Conservation (phyloP, 2,113 vertebrate genomes). For the Sylvicapra grimmia region DNA sequence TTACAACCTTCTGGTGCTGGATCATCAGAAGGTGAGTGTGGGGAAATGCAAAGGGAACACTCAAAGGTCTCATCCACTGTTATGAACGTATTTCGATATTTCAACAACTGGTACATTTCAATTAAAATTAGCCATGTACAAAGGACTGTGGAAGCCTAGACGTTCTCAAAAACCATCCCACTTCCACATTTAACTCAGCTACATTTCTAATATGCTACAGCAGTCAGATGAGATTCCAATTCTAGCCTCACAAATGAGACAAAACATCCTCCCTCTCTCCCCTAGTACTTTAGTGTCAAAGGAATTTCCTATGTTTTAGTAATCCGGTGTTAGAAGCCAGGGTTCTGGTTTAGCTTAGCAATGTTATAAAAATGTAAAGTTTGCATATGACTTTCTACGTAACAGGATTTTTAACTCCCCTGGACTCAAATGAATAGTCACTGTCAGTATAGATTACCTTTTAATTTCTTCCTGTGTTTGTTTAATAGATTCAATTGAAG, state of each 20-base stretch:
- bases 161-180: background rate
- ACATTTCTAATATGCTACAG: background rate
- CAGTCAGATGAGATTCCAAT: background rate
- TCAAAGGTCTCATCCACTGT: background rate
- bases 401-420: conserved; percentile 3
- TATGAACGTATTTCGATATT: background rate
- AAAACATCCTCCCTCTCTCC: background rate
- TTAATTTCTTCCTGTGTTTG: conserved; percentile 96
- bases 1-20: background rate
- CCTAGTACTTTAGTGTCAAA: background rate
- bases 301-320: background rate
- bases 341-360: background rate
- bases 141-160: background rate
- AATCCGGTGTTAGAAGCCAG: background rate
- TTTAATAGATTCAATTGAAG: conserved; percentile 96
- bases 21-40: background rate
- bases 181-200: background rate
- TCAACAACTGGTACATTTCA: background rate
- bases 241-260: background rate
- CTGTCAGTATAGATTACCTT: conserved; percentile 81
- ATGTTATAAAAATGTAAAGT: conserved; percentile 27
- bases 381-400: background rate
- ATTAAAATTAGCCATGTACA: background rate
- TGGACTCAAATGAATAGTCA: background rate
- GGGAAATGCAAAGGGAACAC: background rate